A percentile compares a stretch with the other conserved stretches of the same genome.
phyloP scores from a whole-genome alignment of 2,888 invertebrate genomes.

The Phengaris arion region DNA sequence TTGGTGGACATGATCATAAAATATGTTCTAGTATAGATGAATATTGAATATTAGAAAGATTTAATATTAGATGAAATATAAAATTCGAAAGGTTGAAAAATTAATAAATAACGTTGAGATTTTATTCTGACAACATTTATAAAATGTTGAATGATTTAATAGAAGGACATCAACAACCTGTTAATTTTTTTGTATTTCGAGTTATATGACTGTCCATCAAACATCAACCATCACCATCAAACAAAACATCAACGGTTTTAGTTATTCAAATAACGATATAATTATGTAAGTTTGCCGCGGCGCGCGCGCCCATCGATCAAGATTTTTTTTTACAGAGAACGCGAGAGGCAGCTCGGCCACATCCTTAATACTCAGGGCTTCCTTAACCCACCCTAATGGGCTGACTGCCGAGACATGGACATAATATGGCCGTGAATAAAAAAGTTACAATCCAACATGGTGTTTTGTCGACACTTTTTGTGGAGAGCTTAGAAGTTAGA shows the following conservation, averaged over 20 bases:
- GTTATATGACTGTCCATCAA: too few relatives aligned
- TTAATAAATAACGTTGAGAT: too few relatives aligned
- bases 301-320: conserved; percentile 34
- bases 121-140: too few relatives aligned
- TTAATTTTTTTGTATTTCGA: too few relatives aligned
- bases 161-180: too few relatives aligned
- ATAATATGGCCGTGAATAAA: conserved; percentile 62
- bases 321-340: conserved; percentile 39
- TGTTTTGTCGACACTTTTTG: conserved; percentile 4
- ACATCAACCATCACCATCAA: too few relatives aligned
- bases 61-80: too few relatives aligned
- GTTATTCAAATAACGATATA: not conserved
- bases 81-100: too few relatives aligned
- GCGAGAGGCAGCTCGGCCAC: conserved; percentile 61
- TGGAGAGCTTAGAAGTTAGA: conserved; percentile 12
- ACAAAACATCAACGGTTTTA: not conserved
- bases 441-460: conserved; percentile 44
- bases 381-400: conserved; percentile 70
- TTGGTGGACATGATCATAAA: too few relatives aligned
- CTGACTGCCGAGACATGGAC: conserved; percentile 61
- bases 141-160: too few relatives aligned
- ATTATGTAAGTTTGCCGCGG: not conserved
- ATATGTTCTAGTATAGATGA: too few relatives aligned
- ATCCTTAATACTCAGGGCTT: conserved; percentile 61
- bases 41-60: too few relatives aligned